A percentile compares a stretch with the other conserved stretches of the same genome.
phyloP scores from a whole-genome alignment of 92 coral and sea anemone genomes.

The Palythoa caribaeorum region DNA sequence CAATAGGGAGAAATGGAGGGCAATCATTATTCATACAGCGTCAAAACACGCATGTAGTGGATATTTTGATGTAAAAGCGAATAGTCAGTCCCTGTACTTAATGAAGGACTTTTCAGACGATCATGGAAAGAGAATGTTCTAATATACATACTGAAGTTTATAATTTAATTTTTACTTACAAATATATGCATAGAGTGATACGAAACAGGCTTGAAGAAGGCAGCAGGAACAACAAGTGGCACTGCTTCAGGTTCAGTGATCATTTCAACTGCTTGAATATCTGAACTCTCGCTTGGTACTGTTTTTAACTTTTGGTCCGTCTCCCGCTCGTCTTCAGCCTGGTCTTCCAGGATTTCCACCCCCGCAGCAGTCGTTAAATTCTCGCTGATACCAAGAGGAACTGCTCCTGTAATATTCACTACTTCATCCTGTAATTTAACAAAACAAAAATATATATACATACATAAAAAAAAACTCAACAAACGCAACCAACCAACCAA shows the following conservation, averaged over 20 bases:
- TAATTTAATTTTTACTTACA: constrained; percentile 60
- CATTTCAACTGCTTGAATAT: constrained; percentile 58
- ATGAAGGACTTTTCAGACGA: too few species aligned
- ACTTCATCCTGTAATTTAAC: constrained; percentile 80
- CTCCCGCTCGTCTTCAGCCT: constrained; percentile 58
- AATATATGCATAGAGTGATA: constrained; percentile 96
- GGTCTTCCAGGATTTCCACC: constrained; percentile 62
- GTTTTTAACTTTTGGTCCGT: constrained; percentile 50
- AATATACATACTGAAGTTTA: background rate
- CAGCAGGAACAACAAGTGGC: constrained; percentile 93
- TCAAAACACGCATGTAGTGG: too few species aligned
- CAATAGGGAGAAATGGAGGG: too few species aligned
- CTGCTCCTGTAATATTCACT: constrained; percentile 72
- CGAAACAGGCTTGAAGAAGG: constrained; percentile 81
- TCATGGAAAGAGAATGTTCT: too few species aligned
- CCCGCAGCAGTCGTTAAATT: constrained; percentile 65
- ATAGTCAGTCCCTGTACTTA: background rate
- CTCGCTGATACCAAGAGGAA: constrained; percentile 61
- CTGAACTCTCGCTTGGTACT: constrained; percentile 62
- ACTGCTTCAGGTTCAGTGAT: constrained; percentile 85
- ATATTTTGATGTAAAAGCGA: background rate
- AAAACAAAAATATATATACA: background rate
- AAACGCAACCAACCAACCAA: too few species aligned
- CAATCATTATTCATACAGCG: too few species aligned
- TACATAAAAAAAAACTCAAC: too few species aligned